Conservation (phyloP, 1,140 invertebrate genomes). For the Mya arenaria region DNA sequence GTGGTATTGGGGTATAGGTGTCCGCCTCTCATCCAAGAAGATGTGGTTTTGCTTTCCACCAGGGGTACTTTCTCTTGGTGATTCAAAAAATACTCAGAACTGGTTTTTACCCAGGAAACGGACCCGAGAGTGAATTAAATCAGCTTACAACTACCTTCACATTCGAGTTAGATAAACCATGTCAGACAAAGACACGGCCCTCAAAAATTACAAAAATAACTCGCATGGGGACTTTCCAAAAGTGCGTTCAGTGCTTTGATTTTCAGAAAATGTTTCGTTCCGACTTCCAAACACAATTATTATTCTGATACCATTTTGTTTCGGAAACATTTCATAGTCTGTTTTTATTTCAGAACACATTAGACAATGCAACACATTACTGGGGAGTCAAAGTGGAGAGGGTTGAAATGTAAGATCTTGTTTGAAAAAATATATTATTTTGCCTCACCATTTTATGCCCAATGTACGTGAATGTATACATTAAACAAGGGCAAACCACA, state of each 20-base stretch:
- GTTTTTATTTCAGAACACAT: slow-evolving; percentile 62
- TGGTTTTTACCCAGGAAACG: no score
- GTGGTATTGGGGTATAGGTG: slow-evolving; percentile 95
- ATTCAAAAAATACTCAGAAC: no score
- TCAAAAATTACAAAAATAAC: background rate
- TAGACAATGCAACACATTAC: slow-evolving; percentile 95
- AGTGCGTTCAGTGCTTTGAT: no score
- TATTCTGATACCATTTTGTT: background rate
- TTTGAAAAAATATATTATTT: background rate
- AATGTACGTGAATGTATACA: no score
- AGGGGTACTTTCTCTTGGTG: no score
- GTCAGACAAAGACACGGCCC: background rate
- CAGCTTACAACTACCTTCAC: no score
- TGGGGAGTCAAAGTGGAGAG: slow-evolving; percentile 98
- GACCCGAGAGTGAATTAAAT: no score
- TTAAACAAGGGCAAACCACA: no score
- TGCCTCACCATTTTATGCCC: no score
- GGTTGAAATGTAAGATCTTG: slow-evolving; percentile 91
- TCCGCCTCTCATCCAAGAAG: no score
- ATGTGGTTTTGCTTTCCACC: slow-evolving; percentile 96
- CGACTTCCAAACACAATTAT: no score
- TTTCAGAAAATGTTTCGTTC: no score
- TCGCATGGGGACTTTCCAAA: background rate
- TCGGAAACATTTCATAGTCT: background rate
- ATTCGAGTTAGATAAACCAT: background rate